A percentile compares a stretch with the other conserved stretches of the same genome.
These are phyloP conservation scores for Heterotilapia buettikoferi DNA, from an alignment of 2,113 vertebrate species.

Conservation along the genomic window DNA sequence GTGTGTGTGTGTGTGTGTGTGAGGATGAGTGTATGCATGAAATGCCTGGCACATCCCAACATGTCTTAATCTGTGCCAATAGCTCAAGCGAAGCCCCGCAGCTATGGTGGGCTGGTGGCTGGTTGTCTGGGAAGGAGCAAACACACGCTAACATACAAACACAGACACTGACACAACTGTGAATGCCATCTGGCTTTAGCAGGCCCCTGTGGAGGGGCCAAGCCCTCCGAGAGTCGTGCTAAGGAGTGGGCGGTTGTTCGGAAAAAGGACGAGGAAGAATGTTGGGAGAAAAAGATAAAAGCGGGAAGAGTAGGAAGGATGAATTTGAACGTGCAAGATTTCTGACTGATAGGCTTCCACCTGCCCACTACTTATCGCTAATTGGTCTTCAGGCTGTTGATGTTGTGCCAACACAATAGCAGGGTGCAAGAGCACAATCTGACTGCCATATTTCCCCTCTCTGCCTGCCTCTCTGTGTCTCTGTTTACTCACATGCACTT, in stretches of 20 bases:
- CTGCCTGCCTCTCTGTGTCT: background rate
- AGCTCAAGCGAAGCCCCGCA: conserved; percentile 11
- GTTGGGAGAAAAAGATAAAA: background rate
- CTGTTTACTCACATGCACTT: conserved; percentile 1
- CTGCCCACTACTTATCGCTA: conserved; percentile 41
- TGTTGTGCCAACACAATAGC: conserved; percentile 29
- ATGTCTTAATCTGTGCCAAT: conserved; percentile 33
- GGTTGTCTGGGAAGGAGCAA: conserved; percentile 23
- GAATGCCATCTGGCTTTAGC: conserved; percentile 48
- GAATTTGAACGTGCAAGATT: background rate
- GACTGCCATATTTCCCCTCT: conserved; percentile 1
- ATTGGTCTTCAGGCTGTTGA: conserved; percentile 45
- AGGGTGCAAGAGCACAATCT: conserved; percentile 9
- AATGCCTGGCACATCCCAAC: conserved; percentile 9
- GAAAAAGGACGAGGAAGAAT: background rate
- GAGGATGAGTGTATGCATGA: background rate
- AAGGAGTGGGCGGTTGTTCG: background rate
- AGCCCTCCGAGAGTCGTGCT: background rate
- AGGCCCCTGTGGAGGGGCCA: background rate
- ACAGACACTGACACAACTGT: conserved; percentile 9
- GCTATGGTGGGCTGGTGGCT: conserved; percentile 17
- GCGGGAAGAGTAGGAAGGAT: background rate
- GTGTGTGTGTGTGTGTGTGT: background rate
- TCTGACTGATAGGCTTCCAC: conserved; percentile 10
- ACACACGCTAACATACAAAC: conserved; percentile 8